Base-by-base conservation (phyloP, 2,888 invertebrate species). In the Harpalus rubripes region DNA sequence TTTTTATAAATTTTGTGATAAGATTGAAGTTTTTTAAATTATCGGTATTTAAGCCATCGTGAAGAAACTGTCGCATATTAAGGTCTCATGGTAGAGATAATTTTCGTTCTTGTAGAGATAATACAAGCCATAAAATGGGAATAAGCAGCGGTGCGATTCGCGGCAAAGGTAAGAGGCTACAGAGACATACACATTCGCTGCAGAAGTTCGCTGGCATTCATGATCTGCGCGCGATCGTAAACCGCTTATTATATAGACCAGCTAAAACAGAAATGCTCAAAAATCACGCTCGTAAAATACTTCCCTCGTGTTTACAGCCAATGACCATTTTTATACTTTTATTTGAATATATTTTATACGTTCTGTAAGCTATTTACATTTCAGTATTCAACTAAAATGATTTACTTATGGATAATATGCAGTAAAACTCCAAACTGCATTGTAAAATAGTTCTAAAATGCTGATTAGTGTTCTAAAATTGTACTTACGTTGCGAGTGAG, bases 311-410 rank as follows among this genome's bases (percentile, higher is more conserved):
- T 74, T 74, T 74, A 74, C 72, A 74, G 72, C 72, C 72, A 74
- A 74, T 74, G 72, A 41, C 18, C 16, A 74, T 74, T 74, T 74
- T 74, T 74, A 22, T 74, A 41, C 41, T 74, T 74, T 74, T 74
- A 74, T 74, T 44, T 74, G 44, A 74, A 74, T 74, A 74, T 74
- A 74, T 74, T 74, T 74, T 74, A 74, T 74, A 44, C 72, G 72
- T 74, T 74, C 44, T 74, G 72, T 74, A 78, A 80, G 63, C 81
- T 81, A 81, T 81, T 81, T 81, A 81, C 81, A 81, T 81, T 81
- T 81, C 81, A 81, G n/a, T 81, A 81, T 81, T 81, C 81, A 61
- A 63, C 65, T 39, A 63, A 81, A 61, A 59, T 63, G 81, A 81
- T 81, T 81, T 81, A 81, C 22, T 52, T 61, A 52, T 63, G 52